Conservation (phyloP, 2,888 invertebrate genomes). For the Leptinotarsa haldemani region DNA sequence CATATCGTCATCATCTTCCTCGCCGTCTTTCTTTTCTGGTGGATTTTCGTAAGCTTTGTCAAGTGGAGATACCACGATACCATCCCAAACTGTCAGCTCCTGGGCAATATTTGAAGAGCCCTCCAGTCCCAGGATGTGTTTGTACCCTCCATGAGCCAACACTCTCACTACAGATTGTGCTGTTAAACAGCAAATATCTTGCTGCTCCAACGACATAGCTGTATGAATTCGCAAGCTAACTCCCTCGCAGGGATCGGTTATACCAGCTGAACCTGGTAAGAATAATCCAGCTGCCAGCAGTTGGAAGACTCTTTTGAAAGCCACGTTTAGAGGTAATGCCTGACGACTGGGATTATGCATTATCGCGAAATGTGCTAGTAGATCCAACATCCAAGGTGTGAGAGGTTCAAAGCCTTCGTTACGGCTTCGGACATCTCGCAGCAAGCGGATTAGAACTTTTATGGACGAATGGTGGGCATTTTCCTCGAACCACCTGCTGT, state of each 20-base stretch:
- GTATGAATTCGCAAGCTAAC: constrained; percentile 91
- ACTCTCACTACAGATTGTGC: constrained; percentile 94
- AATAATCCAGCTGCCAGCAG: constrained; percentile 94
- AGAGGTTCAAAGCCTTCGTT: constrained; percentile 92
- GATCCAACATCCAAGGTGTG: constrained; percentile 96
- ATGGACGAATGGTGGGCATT: constrained; percentile 97
- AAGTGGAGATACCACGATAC: constrained; percentile 95
- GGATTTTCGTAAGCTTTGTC: constrained; percentile 92
- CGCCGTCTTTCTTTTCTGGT: constrained; percentile 80
- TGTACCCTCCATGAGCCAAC: constrained; percentile 92
- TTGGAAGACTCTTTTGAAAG: constrained; percentile 87
- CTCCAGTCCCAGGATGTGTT: constrained; percentile 84
- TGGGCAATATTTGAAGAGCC: constrained; percentile 70
- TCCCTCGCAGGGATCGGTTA: constrained; percentile 94
- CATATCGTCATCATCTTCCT: constrained; percentile 77
- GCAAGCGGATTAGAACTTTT: constrained; percentile 88
- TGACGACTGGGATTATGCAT: constrained; percentile 96
- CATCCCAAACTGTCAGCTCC: constrained; percentile 97
- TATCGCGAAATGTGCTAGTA: constrained; percentile 94
- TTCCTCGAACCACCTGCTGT: constrained; percentile 98
- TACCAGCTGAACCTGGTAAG: constrained; percentile 92
- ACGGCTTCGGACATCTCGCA: constrained; percentile 91
- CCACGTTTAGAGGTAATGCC: constrained; percentile 91
- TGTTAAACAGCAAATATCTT: constrained; percentile 93
- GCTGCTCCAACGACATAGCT: constrained; percentile 88